Evolutionary conservation across 2,797 vertebrate genomes (phyloP).

Genomic region (Brotula barbata): DNA sequence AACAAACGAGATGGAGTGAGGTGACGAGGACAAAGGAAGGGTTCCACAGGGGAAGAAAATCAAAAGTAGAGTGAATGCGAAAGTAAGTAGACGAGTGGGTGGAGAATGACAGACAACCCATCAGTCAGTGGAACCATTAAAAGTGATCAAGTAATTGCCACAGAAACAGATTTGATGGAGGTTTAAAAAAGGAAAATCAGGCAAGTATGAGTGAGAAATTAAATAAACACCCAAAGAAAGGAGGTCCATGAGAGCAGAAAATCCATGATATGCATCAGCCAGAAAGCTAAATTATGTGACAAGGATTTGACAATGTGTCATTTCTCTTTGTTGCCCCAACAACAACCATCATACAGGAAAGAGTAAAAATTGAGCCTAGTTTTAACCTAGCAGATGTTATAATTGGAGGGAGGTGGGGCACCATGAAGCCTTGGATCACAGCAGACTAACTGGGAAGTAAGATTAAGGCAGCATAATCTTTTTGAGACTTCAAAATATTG

Average conservation of each 20-base stretch:
- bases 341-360: too few relatives aligned
- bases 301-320: too few relatives aligned
- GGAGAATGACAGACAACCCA: conserved; percentile 53
- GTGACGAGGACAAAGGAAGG: conserved; percentile 7
- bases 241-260: neutral
- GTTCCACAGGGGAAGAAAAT: conserved; percentile 38
- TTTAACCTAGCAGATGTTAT: neutral
- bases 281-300: neutral
- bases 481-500: neutral
- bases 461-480: neutral
- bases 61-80: conserved; percentile 55
- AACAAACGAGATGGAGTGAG: conserved; percentile 33
- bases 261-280: too few relatives aligned
- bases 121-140: conserved; percentile 20
- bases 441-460: neutral
- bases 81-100: conserved; percentile 52
- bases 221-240: conserved; percentile 30
- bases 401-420: neutral
- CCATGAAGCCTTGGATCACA: neutral
- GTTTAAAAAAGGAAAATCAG: conserved; percentile 48
- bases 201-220: conserved; percentile 45
- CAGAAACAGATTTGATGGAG: conserved; percentile 54
- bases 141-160: conserved; percentile 40
- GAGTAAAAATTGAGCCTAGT: too few relatives aligned
- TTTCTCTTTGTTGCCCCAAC: too few relatives aligned